These are phyloP conservation scores for Orchestia grillus DNA, from an alignment of 1,140 invertebrate genomes.

Conservation along the genomic window DNA sequence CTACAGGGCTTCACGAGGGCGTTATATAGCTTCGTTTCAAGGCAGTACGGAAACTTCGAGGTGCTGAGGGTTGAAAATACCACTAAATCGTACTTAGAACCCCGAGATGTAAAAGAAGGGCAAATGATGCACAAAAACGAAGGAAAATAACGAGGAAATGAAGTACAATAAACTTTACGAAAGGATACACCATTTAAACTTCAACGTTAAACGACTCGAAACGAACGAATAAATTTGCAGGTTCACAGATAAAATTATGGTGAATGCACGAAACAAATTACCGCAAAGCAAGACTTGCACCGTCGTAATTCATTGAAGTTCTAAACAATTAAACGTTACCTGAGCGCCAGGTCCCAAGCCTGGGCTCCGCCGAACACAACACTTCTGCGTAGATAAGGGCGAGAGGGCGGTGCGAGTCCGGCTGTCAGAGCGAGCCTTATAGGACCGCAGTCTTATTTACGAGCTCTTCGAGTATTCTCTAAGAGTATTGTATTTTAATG, in stretches of 20 bases:
- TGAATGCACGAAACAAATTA: neutral
- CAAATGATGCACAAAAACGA: neutral
- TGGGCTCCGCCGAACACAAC: neutral
- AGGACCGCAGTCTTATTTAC: neutral
- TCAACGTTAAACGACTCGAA: neutral
- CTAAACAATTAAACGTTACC: neutral
- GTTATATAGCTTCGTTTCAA: neutral
- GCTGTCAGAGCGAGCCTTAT: neutral
- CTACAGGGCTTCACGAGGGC: too few relatives aligned
- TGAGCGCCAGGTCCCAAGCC: neutral
- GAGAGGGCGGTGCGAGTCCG: neutral
- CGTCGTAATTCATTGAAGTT: neutral
- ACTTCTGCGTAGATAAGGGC: neutral
- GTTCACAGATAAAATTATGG: neutral
- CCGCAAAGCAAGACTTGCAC: neutral
- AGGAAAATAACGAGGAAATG: neutral
- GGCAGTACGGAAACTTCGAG: neutral
- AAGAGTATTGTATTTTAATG: conserved; percentile 2
- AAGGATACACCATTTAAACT: neutral
- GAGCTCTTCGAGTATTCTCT: neutral
- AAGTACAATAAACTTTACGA: neutral
- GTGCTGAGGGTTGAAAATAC: neutral
- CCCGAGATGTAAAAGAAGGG: neutral
- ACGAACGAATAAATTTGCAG: neutral
- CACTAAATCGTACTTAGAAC: neutral